Evolutionary conservation across 1,140 invertebrate genomes (phyloP).

Genomic region (Cydia pomonella): DNA sequence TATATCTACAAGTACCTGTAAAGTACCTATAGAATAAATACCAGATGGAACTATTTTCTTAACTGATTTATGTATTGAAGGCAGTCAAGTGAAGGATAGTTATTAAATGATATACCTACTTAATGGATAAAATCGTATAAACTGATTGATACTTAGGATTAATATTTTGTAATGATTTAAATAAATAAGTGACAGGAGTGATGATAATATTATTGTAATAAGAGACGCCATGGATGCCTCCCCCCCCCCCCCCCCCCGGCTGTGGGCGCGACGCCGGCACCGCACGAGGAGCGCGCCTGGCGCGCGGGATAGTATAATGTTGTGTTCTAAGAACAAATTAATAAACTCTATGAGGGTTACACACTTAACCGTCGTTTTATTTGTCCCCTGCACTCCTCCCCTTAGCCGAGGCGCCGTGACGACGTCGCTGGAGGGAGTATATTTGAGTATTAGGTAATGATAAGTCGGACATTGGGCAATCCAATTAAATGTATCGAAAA

Average conservation of each 20-base stretch:
- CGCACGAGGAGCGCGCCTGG: background rate
- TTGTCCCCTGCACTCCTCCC: background rate
- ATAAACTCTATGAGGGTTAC: conserved; percentile 32
- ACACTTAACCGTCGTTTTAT: background rate
- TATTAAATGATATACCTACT: background rate
- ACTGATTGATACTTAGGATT: background rate
- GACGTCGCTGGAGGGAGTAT: background rate
- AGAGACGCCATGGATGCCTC: background rate
- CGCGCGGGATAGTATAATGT: conserved; percentile 17
- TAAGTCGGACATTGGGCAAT: too few relatives aligned
- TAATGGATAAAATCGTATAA: background rate
- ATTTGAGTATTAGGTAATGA: too few relatives aligned
- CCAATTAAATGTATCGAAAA: too few relatives aligned
- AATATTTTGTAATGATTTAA: conserved; percentile 1
- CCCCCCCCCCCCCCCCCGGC: background rate
- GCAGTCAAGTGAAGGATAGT: background rate
- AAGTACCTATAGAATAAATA: background rate
- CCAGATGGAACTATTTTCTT: background rate
- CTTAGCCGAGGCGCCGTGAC: background rate
- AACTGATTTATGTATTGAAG: background rate
- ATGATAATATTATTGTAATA: conserved; percentile 1
- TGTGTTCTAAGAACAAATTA: conserved; percentile 31
- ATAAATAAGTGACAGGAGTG: conserved; percentile 1
- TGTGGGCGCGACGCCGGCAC: background rate
- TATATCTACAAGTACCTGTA: conserved; percentile 15